Percentiles rank a stretch among this genome's conserved stretches.
Evolutionary conservation across 2,797 vertebrate genomes (phyloP).

Genomic region (Lemur catta): DNA sequence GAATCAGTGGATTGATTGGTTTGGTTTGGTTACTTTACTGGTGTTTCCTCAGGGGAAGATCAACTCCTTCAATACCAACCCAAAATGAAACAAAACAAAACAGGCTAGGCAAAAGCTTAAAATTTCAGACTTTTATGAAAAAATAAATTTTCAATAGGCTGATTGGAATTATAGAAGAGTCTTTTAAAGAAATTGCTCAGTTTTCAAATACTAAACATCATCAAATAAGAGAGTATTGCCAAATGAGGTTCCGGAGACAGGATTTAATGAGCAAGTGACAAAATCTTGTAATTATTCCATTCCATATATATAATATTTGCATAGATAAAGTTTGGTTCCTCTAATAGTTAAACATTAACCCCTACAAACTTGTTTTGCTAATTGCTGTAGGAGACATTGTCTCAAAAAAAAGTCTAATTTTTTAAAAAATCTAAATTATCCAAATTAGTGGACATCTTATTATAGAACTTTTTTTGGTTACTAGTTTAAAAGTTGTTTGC

Average conservation of each 20-base stretch:
- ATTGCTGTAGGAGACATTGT: neutral
- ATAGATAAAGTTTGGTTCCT: neutral
- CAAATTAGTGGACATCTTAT: neutral
- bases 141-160: neutral
- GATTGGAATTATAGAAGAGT: neutral
- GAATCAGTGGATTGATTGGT: neutral
- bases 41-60: neutral
- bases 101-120: neutral
- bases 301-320: neutral
- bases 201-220: neutral
- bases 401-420: neutral
- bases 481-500: neutral
- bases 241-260: neutral
- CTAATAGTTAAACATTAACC: neutral
- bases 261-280: neutral
- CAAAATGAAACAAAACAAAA: neutral
- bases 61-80: neutral
- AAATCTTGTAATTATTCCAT: neutral
- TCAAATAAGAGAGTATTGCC: neutral
- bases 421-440: conserved; percentile 16
- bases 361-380: neutral
- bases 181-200: neutral
- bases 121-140: neutral
- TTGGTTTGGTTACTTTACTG: neutral
- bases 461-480: neutral